Base-by-base conservation (phyloP, 1,140 invertebrate species). In the Drosophila equinoxialis region DNA sequence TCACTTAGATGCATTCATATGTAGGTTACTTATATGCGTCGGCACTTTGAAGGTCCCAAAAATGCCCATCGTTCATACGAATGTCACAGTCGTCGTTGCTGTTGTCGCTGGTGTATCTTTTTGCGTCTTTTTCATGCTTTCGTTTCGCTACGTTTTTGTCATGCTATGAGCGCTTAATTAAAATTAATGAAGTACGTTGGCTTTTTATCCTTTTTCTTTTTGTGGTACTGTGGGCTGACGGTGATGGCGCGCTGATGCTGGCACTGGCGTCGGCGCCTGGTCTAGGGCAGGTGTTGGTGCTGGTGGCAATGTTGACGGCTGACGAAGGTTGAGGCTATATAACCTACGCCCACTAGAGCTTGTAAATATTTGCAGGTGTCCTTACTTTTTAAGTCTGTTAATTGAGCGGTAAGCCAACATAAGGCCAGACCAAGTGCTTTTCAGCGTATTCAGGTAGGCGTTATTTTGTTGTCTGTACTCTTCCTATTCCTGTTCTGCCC, bases 121-220 rank as follows among this genome's bases (percentile, higher is more conserved):
- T n/a, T 51, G 17, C 13, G 45, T 23, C 14, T 42, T 61, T 75
- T 45, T 35, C 51, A 20, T 8, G 14, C 35, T 62, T 62, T 35
- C 20, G 35, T 71, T 74, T 70, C 37, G 68, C 42, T 55, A 64
- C 63, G 69, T 81, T 75, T 86, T 81, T 78, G 78, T 70, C 74
- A 68, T 70, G 82, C 83, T 79, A 75, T 79, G 79, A 79, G 63
- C 74, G 82, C 79, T 81, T 85, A 86, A 85, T 86, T 86, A 86
- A 85, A 85, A 85, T 85, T 86, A 85, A 85, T 85, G 82, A 85
- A 85, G 79, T 86, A 79, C 82, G 75, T 71, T 74, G 75, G 71
- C 81, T 78, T 81, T 85, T 78, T 86, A 86, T 85, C 82, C 81
- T 78, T 85, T 74, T 33, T 26, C 48, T 48, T 23, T 51, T 23